Evolutionary conservation across 2,797 vertebrate species (phyloP), one percentile per base, ranked within the genome.

Genomic region (Podarcis siculus): DNA sequence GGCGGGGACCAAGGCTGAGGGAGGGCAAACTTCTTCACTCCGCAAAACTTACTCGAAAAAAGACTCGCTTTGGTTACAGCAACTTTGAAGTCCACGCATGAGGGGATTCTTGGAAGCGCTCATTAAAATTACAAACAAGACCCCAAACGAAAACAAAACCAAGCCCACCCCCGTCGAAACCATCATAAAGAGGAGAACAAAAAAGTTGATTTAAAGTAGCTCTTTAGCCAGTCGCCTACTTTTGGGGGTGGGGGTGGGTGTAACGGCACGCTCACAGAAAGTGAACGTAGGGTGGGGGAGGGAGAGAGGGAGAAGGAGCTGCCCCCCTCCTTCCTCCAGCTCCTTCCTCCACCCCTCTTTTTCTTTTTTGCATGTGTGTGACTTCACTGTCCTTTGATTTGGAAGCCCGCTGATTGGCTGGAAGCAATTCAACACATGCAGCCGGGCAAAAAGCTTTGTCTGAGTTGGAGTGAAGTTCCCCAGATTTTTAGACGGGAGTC

Each of bases 391-490:
- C 95, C 95, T 95, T 92, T 95, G 96, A 95, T 96, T 96, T 94
- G 95, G 95, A 87, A 91, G 95, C 83, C 30, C 93, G 94, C 95
- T 96, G 96, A 97, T 97, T 97, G 97, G 97, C 97, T 97, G 97
- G 96, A 89, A 94, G 91, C 95, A 83, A 87, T 95, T 96, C 94
- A 91, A 96, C 98, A 95, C 98, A 96, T 96, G 97, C 98, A 89
- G 88, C 83, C 97, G 96, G 97, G 97, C 95, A 91, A 75, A 37
- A 94, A 96, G 96, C 98, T 98, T 97, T 98, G 97, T 98, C 96
- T 97, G 96, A 96, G 95, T 97, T 96, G 96, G 89, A 96, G 96
- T 42, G 96, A 97, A 97, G 97, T 96, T 97, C 96, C 95, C 87
- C 94, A n/a, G 96, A 91, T 97, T 95, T 81, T 96, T 89, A 95